A percentile compares a stretch with the other conserved stretches of the same genome.
Evolutionary conservation across 2,113 vertebrate species (phyloP).

Genomic region (Haemorhous mexicanus): DNA sequence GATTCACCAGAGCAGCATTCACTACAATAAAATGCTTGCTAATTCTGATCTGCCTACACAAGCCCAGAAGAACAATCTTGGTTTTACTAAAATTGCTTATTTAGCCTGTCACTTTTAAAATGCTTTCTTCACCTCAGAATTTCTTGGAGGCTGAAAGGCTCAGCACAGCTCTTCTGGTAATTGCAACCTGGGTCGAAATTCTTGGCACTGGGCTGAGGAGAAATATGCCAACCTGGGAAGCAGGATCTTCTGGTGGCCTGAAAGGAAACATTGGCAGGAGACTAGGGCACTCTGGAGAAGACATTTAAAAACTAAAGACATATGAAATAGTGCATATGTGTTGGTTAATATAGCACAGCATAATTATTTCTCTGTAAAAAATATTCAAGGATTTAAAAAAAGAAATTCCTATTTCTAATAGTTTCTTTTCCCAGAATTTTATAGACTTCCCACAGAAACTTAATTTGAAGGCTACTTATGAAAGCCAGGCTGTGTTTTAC

Average conservation of each 20-base stretch:
- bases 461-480: conserved; percentile 10
- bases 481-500: not conserved
- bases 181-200: not conserved
- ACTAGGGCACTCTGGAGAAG: not conserved
- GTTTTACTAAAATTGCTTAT: not conserved
- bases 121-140: conserved; percentile 32
- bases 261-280: not conserved
- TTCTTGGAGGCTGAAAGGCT: conserved; percentile 16
- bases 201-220: not conserved
- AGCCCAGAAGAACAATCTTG: not conserved
- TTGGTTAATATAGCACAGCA: not conserved
- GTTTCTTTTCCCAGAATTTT: not conserved
- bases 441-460: conserved; percentile 4
- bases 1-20: not conserved
- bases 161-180: not conserved
- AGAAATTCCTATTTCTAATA: not conserved
- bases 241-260: not conserved
- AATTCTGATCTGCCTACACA: not conserved
- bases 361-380: not conserved
- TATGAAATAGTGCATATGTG: not conserved
- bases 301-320: not conserved
- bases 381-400: not conserved
- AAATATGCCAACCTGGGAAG: not conserved
- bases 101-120: not conserved
- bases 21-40: not conserved